Evolutionary conservation across 2,797 vertebrate species (phyloP).

Genomic region (Leucoraja ocellata): DNA sequence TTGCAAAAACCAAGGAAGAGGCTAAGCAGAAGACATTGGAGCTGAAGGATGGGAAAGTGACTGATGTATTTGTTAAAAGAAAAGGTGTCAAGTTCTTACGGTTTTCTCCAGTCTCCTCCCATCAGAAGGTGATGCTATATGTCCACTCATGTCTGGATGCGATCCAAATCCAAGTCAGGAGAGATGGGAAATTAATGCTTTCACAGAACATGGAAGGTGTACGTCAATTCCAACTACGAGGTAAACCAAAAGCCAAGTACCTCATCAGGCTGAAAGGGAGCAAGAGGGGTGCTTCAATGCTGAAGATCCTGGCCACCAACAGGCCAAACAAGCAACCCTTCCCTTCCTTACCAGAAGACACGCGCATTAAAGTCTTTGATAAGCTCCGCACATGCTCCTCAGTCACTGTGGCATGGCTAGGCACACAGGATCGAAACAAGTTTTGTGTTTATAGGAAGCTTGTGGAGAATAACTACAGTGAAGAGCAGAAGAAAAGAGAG

Average conservation of each 20-base stretch:
- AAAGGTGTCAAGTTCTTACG: constrained; percentile 82
- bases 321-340: constrained; percentile 82
- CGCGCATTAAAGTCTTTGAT: constrained; percentile 90
- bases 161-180: constrained; percentile 82
- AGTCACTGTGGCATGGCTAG: constrained; percentile 88
- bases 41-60: constrained; percentile 86
- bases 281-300: constrained; percentile 79
- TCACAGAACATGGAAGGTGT: constrained; percentile 86
- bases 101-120: constrained; percentile 87
- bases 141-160: constrained; percentile 82
- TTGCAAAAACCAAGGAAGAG: constrained; percentile 90
- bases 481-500: constrained; percentile 80
- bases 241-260: constrained; percentile 92
- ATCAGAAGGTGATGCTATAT: constrained; percentile 84
- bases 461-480: constrained; percentile 73
- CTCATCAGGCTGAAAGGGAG: constrained; percentile 81
- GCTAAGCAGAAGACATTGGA: constrained; percentile 84
- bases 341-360: constrained; percentile 90
- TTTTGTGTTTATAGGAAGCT: constrained; percentile 92
- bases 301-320: constrained; percentile 84
- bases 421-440: constrained; percentile 94
- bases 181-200: constrained; percentile 82
- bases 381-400: constrained; percentile 91
- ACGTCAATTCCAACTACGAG: constrained; percentile 83
- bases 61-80: constrained; percentile 85